These are phyloP conservation scores for Semicossyphus pulcher DNA, from an alignment of 2,113 vertebrate genomes.

Conservation along the genomic window DNA sequence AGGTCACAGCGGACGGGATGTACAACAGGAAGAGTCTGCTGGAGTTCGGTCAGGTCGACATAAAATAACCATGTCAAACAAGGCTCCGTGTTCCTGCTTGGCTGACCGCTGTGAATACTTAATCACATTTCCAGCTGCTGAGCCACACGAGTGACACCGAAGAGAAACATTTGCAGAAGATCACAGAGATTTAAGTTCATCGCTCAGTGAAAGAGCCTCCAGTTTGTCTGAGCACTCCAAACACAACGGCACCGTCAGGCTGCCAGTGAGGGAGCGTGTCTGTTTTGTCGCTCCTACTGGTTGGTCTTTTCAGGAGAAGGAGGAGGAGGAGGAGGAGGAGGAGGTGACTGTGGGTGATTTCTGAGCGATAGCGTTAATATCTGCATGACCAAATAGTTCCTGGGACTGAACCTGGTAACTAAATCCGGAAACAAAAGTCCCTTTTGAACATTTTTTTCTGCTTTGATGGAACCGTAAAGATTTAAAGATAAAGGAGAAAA, in stretches of 20 bases:
- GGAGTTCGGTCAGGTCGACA: conserved; percentile 7
- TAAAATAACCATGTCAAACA: conserved; percentile 28
- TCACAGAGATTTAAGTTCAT: conserved; percentile 4
- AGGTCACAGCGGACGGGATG: conserved; percentile 35
- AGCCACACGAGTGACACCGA: not conserved
- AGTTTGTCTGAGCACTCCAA: not conserved
- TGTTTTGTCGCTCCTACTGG: not conserved
- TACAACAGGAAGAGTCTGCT: conserved; percentile 41
- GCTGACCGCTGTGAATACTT: conserved; percentile 27
- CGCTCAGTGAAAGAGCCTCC: not conserved
- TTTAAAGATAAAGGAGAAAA: not conserved
- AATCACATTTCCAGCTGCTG: conserved; percentile 32
- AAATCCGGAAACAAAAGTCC: conserved; percentile 12
- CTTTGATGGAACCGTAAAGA: not conserved
- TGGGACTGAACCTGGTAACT: not conserved
- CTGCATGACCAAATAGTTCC: not conserved
- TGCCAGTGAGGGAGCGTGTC: conserved; percentile 3
- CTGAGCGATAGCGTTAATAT: not conserved
- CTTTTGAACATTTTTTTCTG: not conserved
- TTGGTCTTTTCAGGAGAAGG: not conserved
- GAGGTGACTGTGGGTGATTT: not conserved
- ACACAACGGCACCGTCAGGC: not conserved
- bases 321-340: not conserved
- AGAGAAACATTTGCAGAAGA: conserved; percentile 2
- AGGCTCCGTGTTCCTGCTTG: not conserved